Percentiles rank a stretch among this genome's conserved stretches.
Evolutionary conservation across 2,113 vertebrate genomes (phyloP).

Genomic region (Nothoprocta pentlandii): DNA sequence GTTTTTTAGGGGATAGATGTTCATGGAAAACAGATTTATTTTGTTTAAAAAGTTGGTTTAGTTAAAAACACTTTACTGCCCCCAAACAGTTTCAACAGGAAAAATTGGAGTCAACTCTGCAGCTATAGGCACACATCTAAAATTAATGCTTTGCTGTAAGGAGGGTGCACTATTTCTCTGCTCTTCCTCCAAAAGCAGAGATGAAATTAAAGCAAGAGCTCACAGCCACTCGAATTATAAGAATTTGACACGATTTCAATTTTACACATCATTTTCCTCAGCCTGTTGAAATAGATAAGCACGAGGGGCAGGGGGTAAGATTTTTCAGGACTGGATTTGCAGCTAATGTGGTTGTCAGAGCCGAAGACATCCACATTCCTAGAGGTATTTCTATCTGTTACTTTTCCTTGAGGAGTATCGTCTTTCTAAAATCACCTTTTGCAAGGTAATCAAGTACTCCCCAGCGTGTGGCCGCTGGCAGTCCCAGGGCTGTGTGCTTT

Average conservation of each 20-base stretch:
- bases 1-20: neutral
- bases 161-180: slow-evolving; percentile 1
- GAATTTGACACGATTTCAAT: slow-evolving; percentile 38
- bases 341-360: slow-evolving; percentile 31
- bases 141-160: neutral
- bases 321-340: slow-evolving; percentile 39
- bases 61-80: neutral
- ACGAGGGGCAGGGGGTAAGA: neutral
- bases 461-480: neutral
- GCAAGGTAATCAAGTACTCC: slow-evolving; percentile 17
- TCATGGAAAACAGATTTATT: neutral
- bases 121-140: neutral
- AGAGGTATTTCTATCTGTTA: slow-evolving; percentile 20
- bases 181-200: slow-evolving; percentile 38
- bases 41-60: neutral
- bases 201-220: slow-evolving; percentile 22
- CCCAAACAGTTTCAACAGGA: neutral
- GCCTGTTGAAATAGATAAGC: slow-evolving; percentile 44
- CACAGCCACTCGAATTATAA: neutral
- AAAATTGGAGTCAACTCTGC: neutral
- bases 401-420: slow-evolving; percentile 18
- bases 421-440: slow-evolving; percentile 38
- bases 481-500: neutral
- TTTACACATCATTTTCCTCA: slow-evolving; percentile 47
- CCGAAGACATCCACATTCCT: neutral